Base-by-base conservation (phyloP, 2,113 vertebrate species). In the Sprattus sprattus region DNA sequence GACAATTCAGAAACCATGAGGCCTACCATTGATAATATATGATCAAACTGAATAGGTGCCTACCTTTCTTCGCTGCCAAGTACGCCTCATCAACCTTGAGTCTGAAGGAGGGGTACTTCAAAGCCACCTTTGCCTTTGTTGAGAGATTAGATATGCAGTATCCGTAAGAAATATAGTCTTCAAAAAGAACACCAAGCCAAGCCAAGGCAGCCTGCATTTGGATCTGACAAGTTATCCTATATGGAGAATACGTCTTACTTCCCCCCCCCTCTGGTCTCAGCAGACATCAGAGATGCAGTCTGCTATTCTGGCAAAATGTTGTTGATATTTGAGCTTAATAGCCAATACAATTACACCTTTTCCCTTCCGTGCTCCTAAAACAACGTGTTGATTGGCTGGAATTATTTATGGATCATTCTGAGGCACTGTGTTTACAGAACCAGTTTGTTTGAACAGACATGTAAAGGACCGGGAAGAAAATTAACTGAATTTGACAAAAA, bases 51-150 rank as follows among this genome's bases (percentile, higher is more conserved):
- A 91, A 87, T 81, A 81, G 81, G 91, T 78, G 11, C 86, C 22
- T 95, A 99, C 97, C 95, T 95, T 95, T 96, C 91, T 95, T 97
- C 18, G 92, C 92, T 86, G 84, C 88, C 83, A 89, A 86, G 87
- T 95, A 95, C 0, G 97, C 96, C 85, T 97, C 96, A 85, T 99
- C 96, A 86, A 99, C 94, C 94, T 92, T 96, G 91, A 96, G 92
- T 91, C 95, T 96, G 92, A 99, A 92, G 20, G 95, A 96, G 71
- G 97, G 96, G 91, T 95, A 97, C 94, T 97, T 99, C 94, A 99
- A 94, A 91, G 92, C 94, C 50, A 96, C 95, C 94, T 97, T 99
- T 82, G 97, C 98, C 98, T 99, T 92, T 81, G 89, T 25, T 88
- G 82, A 81, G 50, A 81, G 90, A 92, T 78, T 78, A 89, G 10